Evolutionary conservation across 2,888 invertebrate genomes (phyloP), one percentile per base, ranked within the genome.

Genomic region (Apotomis turbidana): DNA sequence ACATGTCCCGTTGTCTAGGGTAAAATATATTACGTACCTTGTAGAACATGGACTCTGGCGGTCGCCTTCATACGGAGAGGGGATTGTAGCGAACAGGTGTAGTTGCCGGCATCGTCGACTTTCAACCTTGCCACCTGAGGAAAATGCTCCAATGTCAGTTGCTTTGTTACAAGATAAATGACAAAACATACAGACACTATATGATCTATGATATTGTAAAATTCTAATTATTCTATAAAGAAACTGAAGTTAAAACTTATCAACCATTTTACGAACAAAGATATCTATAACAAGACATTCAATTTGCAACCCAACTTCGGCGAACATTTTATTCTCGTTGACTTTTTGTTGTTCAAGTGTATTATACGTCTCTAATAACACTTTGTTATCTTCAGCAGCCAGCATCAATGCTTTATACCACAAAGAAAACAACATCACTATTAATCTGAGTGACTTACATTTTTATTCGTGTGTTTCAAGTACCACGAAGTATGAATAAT

Each of bases 41-140:
- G 95, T 79, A 96, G 90, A 67, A 96, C 95, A 77, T 94, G 93
- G 64, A 96, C 94, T 80, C 94, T 92, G 41, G 96, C 93, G 27
- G 94, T 91, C 72, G 95, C 94, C 70, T 79, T 87, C 90, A 93
- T 91, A 44, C 94, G 91, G 67, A 94, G 88, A 2, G 93, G 93
- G 41, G 95, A 94, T 78, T 94, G 93, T 63, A 96, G 94, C 68
- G 94, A 92, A 82, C 96, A 96, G 73, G 96, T 95, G 88, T 96
- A 96, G 86, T 94, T 94, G 1, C 96, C 96, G 3, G 95, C 94
- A 80, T 96, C 96, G 74, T 93, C 92, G 78, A 92, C 87, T 79
- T 94, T 95, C 73, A 96, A 94, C 73, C 93, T 89, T 59, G 95
- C 94, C 78, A 96, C 94, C 87, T 95, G 95, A 75, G 94, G 86